phyloP scores from a whole-genome alignment of 1,140 invertebrate species.

The Bemisia tabaci region DNA sequence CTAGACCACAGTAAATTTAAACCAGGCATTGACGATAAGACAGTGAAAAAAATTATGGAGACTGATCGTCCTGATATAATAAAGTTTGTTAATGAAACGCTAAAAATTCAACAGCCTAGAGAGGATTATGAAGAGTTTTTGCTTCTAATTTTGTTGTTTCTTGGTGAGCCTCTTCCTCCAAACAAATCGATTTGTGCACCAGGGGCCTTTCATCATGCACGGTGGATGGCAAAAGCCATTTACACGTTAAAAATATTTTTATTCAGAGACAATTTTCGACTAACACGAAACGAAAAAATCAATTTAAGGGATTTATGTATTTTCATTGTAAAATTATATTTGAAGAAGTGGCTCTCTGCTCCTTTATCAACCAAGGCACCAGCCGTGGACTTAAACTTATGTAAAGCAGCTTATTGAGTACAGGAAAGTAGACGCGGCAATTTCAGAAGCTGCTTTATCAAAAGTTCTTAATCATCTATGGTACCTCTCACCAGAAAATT shows the following conservation, averaged over 20 bases:
- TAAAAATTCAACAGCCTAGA: slow-evolving; percentile 5
- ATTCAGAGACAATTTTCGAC: slow-evolving; percentile 4
- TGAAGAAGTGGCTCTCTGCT: slow-evolving; percentile 16
- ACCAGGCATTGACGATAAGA: slow-evolving; percentile 5
- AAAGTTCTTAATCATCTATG: slow-evolving; percentile 25
- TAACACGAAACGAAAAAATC: slow-evolving; percentile 16
- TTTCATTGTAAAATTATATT: slow-evolving; percentile 19
- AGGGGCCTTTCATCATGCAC: slow-evolving; percentile 5
- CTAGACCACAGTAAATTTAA: slow-evolving; percentile 8
- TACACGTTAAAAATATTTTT: slow-evolving; percentile 8
- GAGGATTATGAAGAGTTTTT: slow-evolving; percentile 12
- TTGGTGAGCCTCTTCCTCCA: slow-evolving; percentile 13
- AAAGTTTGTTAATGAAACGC: not conserved
- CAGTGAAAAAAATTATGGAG: not conserved
- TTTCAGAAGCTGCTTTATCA: slow-evolving; percentile 17
- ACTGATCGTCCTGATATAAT: not conserved
- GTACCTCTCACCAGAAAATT: slow-evolving; percentile 24
- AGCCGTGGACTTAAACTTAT: slow-evolving; percentile 10
- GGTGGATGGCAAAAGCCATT: slow-evolving; percentile 3
- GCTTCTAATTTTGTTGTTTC: slow-evolving; percentile 9
- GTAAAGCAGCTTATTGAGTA: slow-evolving; percentile 8
- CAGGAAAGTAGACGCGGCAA: slow-evolving; percentile 2
- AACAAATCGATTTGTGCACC: slow-evolving; percentile 4
- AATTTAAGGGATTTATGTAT: slow-evolving; percentile 14
- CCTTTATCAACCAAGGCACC: slow-evolving; percentile 11